Base-by-base conservation (phyloP, 2,797 vertebrate species). In the Sylvia borin region DNA sequence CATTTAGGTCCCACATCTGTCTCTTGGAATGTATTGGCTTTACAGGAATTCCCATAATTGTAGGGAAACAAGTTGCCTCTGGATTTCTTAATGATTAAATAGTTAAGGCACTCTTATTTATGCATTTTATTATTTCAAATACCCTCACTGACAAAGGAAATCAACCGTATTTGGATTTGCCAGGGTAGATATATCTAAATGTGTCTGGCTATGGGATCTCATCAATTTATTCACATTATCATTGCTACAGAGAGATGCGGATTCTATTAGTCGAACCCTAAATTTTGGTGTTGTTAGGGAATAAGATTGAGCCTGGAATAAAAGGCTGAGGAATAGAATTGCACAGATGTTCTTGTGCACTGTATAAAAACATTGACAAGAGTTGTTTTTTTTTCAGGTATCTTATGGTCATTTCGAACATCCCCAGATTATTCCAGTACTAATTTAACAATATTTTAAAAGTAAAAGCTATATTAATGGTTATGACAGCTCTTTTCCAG, bases 1-100 rank as follows among this genome's bases (percentile, higher is more conserved):
- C 16, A 5, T 73, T 62, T 34, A 16, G 43, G 32, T 71, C 16
- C 45, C 3, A 1, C 10, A 11, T 27, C 27, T 0, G 0, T 11
- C 4, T 20, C 26, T 13, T 47, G 60, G 31, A n/a, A 51, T 42
- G 7, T 19, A 32, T 4, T 5, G 5, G 15, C 29, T 58, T 62
- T 16, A 21, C 8, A 43, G 0, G 0, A 67, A 42, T 50, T 42
- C 61, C 15, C 25, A 36, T 4, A 47, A 7, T 2, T 77, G 19
- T 25, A 62, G 27, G 38, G 60, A 57, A 73, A 60, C 11, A 32
- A 71, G 21, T 21, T 7, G 5, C 8, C 10, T 42, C 47, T 24
- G 43, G 31, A 22, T 65, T 17, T 9, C 2, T 43, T 47, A 65
- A 26, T n/a, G 22, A n/a, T 25, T 31, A 14, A 50, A 12, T 7